These are phyloP conservation scores for Erythrolamprus reginae DNA, from an alignment of 2,113 vertebrate species.

Conservation along the genomic window DNA sequence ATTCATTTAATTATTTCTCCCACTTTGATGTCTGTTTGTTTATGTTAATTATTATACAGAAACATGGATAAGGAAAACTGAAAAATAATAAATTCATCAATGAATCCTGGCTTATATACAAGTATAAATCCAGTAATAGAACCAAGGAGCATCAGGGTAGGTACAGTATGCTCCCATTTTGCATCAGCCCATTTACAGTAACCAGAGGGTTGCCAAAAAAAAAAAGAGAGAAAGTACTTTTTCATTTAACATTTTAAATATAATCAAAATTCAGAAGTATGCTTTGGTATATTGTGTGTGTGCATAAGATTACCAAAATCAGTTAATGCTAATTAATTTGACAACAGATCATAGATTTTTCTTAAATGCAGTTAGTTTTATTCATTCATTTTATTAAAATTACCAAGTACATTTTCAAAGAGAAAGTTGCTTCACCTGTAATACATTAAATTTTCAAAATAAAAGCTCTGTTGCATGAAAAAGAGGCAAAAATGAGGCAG, in stretches of 20 bases:
- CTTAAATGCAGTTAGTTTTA: not conserved
- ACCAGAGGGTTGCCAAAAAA: too few relatives aligned
- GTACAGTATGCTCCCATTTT: not conserved
- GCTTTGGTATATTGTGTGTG: not conserved
- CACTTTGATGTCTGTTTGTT: not conserved
- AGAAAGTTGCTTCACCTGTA: not conserved
- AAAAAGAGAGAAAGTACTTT: not conserved
- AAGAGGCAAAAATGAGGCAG: not conserved
- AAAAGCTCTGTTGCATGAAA: not conserved
- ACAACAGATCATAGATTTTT: not conserved
- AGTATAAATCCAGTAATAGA: not conserved
- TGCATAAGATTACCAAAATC: not conserved
- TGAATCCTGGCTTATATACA: not conserved
- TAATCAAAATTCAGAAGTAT: not conserved
- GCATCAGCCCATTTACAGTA: not conserved
- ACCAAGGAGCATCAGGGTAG: not conserved
- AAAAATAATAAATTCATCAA: not conserved
- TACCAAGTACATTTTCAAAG: not conserved
- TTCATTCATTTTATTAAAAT: not conserved
- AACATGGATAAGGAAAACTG: not conserved
- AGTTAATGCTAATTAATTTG: not conserved
- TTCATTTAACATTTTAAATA: not conserved
- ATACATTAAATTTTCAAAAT: not conserved
- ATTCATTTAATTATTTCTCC: not conserved
- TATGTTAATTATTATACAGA: not conserved